Base-by-base conservation (phyloP, 2,888 invertebrate genomes). In the Habrosyne pyritoides region DNA sequence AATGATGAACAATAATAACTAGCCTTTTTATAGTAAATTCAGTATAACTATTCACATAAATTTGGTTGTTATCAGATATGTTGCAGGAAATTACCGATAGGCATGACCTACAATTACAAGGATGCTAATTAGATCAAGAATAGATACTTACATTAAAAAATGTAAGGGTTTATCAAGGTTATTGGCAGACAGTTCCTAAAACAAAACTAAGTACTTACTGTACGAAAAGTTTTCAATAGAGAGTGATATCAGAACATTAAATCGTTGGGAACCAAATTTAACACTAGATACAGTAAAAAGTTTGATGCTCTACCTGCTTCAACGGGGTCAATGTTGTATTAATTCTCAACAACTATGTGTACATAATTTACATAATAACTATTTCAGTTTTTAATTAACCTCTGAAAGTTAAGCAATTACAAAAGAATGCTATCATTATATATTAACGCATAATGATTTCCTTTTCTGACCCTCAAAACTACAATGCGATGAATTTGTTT, bases 391-490 rank as follows among this genome's bases (percentile, higher is more conserved):
- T 62, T 80, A 80, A 81, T 81, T 79, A 79, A 74, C 73, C 69
- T 77, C 75, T 80, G 76, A 75, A 80, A 77, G 66, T 66, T 62
- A 57, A 66, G 18, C 42, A 18, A 42, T 81, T 80, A 69, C 79
- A 75, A 73, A 66, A 77, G 63, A 67, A 64, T 54, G 66, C 63
- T 64, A n/a, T n/a, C n/a, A n/a, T n/a, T n/a, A 74, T 69, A 71
- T 75, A 69, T 76, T 65, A 73, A 70, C 76, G 76, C 70, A 56
- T 52, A 77, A 71, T 68, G 65, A 78, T 79, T 79, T 80, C 77
- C 73, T 77, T 74, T 73, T 77, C 71, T 78, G 84, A 78, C 86
- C 85, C 84, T 79, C 79, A 84, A 83, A 79, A 75, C 61, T 70
- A 77, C 78, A 79, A 76, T 74, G 67, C 67, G 68, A 56, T 68